A percentile compares a stretch with the other conserved stretches of the same genome.
Conservation (phyloP, 2,797 vertebrate species). For the Neosilurus mollespiculum region DNA sequence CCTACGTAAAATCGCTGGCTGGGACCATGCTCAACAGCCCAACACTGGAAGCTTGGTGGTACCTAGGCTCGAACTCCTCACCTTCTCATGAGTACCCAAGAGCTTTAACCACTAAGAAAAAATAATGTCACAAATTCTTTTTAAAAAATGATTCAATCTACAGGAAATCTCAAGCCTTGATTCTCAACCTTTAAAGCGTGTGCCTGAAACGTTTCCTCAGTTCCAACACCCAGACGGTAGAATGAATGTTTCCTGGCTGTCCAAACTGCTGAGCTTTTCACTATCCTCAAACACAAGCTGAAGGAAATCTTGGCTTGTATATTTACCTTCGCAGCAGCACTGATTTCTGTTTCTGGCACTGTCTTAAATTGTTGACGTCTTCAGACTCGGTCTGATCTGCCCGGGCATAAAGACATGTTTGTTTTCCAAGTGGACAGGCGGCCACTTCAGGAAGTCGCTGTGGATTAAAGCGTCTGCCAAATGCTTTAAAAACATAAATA, state of each 20-base stretch:
- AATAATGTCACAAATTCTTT: too few relatives aligned
- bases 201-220: neutral
- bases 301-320: neutral
- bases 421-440: neutral
- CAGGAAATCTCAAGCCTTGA: neutral
- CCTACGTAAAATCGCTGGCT: too few relatives aligned
- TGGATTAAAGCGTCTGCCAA: neutral
- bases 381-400: neutral
- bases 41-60: too few relatives aligned
- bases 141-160: neutral
- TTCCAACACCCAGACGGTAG: neutral
- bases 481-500: slow-evolving; percentile 7
- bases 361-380: neutral
- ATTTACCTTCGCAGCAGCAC: neutral
- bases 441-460: neutral
- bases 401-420: slow-evolving; percentile 14
- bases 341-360: neutral
- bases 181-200: neutral
- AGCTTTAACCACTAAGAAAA: too few relatives aligned
- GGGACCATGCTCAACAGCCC: too few relatives aligned
- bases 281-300: neutral
- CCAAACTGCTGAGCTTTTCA: neutral
- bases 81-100: too few relatives aligned
- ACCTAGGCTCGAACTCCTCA: too few relatives aligned
- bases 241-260: neutral